Base-by-base conservation (phyloP, 2,113 vertebrate species). In the Boleophthalmus pectinirostris region DNA sequence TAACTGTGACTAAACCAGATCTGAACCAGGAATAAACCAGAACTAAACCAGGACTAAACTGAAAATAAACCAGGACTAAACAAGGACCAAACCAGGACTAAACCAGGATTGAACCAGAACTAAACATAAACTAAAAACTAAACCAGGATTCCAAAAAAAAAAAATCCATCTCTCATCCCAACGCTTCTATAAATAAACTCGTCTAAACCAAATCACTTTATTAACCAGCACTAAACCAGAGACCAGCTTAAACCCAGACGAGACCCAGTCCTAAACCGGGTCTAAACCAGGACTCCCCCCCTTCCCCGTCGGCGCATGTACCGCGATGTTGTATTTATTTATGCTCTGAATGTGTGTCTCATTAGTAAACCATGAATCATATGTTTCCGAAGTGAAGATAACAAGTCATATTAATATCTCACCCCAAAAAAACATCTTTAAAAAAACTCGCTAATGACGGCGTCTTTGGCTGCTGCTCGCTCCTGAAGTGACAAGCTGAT, bases 401-500 rank as follows among this genome's bases (percentile, higher is more conserved):
- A 82, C 72, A 85, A 85, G 82, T 88, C 77, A 80, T 82, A 83
- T 85, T 80, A 87, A 84, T 74, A 77, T 81, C 77, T 54, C 49
- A 72, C 33, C 70, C 73, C 71, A 65, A 75, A 78, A 66, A 80
- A 57, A 69, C 66, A 77, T 61, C 58, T 33, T 58, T 33, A 72
- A 70, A 77, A 75, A 77, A 82, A 85, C 66, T 86, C 73, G 87
- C 73, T 89, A 89, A 89, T 85, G 86, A 84, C 74, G 64, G 35
- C 79, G 29, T 1, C 71, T 69, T 85, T 88, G 88, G 86, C 86
- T 81, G 66, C 83, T 81, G 79, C 69, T 66, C 70, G 47, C 25
- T 85, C 74, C 68, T 83, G 80, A 88, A 85, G 89, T 84, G 82
- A 92, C 88, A 93, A 92, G 89, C 89, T 92, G 93, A 93, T 90